Percentiles rank a stretch among this genome's conserved stretches.
These are phyloP conservation scores for Oreochromis spilurus DNA, from an alignment of 2,113 vertebrate species.

Conservation along the genomic window DNA sequence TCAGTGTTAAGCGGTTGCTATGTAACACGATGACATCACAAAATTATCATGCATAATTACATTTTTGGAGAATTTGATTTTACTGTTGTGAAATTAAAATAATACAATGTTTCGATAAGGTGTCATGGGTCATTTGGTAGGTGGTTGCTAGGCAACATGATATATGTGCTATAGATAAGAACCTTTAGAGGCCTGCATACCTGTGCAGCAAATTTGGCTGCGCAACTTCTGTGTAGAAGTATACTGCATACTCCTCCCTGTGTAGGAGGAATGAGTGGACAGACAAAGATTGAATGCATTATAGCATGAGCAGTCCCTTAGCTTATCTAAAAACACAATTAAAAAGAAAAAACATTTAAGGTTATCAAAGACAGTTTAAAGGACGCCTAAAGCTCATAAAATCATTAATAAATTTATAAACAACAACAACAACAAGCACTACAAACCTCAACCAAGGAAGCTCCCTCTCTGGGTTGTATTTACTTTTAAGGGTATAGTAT, in stretches of 20 bases:
- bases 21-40: not conserved
- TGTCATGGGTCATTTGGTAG: not conserved
- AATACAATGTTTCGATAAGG: not conserved
- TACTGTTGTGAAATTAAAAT: not conserved
- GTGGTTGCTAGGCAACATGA: not conserved
- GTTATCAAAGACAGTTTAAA: not conserved
- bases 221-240: not conserved
- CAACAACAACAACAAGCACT: not conserved
- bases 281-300: not conserved
- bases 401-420: not conserved
- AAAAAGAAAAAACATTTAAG: not conserved
- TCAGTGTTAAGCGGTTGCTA: not conserved
- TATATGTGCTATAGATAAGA: not conserved
- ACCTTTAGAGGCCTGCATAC: not conserved
- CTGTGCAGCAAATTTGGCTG: not conserved
- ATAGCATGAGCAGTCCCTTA: not conserved
- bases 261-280: not conserved
- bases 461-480: not conserved
- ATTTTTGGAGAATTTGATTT: not conserved
- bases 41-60: not conserved
- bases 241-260: not conserved
- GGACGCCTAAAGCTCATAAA: not conserved
- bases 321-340: not conserved
- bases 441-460: not conserved
- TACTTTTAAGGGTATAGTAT: not conserved